These are phyloP conservation scores for Xiphias gladius DNA, from an alignment of 2,113 vertebrate genomes.

Conservation along the genomic window DNA sequence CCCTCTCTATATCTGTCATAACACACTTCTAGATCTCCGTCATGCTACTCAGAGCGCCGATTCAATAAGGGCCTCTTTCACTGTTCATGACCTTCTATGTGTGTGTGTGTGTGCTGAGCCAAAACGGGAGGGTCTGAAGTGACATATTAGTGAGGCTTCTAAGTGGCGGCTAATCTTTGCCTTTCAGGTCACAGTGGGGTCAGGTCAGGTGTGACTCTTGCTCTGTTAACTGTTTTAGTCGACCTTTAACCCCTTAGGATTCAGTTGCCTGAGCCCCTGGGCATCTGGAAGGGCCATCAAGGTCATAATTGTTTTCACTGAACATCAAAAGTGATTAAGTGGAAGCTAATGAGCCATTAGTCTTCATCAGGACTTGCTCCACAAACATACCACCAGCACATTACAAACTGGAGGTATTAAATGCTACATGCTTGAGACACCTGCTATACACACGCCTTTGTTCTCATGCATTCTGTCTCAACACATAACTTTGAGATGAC, in stretches of 20 bases:
- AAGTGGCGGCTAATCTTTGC: conserved; percentile 45
- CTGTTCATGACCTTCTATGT: conserved; percentile 9
- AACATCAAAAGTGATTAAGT: conserved; percentile 78
- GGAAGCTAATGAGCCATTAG: conserved; percentile 73
- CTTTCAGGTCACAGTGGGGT: conserved; percentile 60
- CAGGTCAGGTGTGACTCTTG: conserved; percentile 63
- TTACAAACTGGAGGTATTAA: conserved; percentile 18
- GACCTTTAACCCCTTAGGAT: conserved; percentile 71
- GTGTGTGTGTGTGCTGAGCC: background rate
- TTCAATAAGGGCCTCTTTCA: background rate
- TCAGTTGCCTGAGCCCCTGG: conserved; percentile 43
- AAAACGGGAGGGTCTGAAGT: conserved; percentile 43
- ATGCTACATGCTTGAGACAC: conserved; percentile 31
- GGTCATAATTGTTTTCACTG: conserved; percentile 79
- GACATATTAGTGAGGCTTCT: conserved; percentile 63
- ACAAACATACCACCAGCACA: conserved; percentile 17
- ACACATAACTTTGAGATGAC: conserved; percentile 37
- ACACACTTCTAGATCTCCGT: background rate
- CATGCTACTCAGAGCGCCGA: conserved; percentile 3
- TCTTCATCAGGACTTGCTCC: conserved; percentile 70
- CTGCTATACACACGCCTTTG: conserved; percentile 32
- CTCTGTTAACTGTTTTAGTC: conserved; percentile 71
- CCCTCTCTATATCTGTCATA: conserved; percentile 2
- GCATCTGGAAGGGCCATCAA: conserved; percentile 49
- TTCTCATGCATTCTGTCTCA: conserved; percentile 34